phyloP scores from a whole-genome alignment of 2,888 invertebrate species.

The Trichopria drosophilae region DNA sequence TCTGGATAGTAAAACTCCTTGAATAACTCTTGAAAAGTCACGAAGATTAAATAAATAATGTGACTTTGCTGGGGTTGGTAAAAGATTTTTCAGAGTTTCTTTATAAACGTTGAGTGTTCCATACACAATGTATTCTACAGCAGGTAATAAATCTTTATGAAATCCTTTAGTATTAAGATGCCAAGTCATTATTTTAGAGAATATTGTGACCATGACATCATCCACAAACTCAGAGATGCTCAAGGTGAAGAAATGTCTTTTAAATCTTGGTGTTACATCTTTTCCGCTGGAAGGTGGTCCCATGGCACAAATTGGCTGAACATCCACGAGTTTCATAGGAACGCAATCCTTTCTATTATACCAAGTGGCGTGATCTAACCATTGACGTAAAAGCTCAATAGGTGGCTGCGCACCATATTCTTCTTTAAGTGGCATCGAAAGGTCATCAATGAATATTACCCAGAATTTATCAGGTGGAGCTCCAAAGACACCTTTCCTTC shows the following conservation, averaged over 20 bases:
- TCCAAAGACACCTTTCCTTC: constrained; percentile 73
- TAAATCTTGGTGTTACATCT: constrained; percentile 79
- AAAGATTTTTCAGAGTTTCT: constrained; percentile 72
- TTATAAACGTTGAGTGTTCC: constrained; percentile 88
- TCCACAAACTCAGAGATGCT: constrained; percentile 90
- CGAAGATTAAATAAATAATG: constrained; percentile 94
- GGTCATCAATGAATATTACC: constrained; percentile 92
- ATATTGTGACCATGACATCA: constrained; percentile 79
- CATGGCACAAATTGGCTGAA: constrained; percentile 89
- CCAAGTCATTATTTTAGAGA: constrained; percentile 87
- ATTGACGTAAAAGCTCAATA: constrained; percentile 87
- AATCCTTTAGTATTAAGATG: constrained; percentile 91
- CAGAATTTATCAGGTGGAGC: constrained; percentile 61
- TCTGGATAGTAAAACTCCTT: constrained; percentile 86
- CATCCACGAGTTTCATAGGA: constrained; percentile 79
- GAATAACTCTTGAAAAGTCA: constrained; percentile 89
- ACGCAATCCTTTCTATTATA: constrained; percentile 81
- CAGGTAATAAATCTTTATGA: constrained; percentile 83
- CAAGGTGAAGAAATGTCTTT: constrained; percentile 80
- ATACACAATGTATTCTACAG: constrained; percentile 79
- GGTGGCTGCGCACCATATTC: constrained; percentile 93
- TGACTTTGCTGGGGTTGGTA: constrained; percentile 91
- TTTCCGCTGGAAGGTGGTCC: constrained; percentile 81
- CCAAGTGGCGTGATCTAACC: constrained; percentile 89
- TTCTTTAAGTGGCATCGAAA: constrained; percentile 90